Base-by-base conservation (phyloP, 2,113 vertebrate species). In the Chloropsis cyanopogon region DNA sequence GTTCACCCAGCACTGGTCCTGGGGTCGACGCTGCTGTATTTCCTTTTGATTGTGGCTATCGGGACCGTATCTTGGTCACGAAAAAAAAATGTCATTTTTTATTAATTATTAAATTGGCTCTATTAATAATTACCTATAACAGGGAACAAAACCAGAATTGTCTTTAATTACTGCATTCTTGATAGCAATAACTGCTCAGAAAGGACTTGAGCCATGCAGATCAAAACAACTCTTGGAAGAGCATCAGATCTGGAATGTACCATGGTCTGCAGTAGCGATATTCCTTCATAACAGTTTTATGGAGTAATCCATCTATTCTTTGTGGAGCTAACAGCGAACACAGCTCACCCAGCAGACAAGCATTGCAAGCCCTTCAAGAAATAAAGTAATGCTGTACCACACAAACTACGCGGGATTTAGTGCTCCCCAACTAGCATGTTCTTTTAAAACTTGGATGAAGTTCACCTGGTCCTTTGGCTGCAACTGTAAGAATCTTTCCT, bases 381-480 rank as follows among this genome's bases (percentile, higher is more conserved):
- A 84, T 69, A 95, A 37, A 77, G 73, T 64, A 95, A 82, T 52
- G 57, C 10, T 57, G 84, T 22, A 86, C 57, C 76, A 78, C 47
- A 41, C 21, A 54, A 92, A 88, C 63, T 52, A 37, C 10, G 33
- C 16, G 61, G 54, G 75, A 80, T 70, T 92, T 77, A 65, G 71
- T 83, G 92, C 50, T 92, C 41, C 69, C 41, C 88, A 86, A 35
- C 41, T 41, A 87, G 59, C 5, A 1, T 23, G 57, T 44, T 92
- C 76, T 70, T 85, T 88, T 88, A 61, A 92, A 80, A 78, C 53
- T 22, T 49, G 59, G 56, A 93, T 82, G 86, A 86, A 69, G 50
- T 90, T 97, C 68, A 94, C 89, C 83, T 92, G 88, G 56, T 95
- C 76, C 64, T 86, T 31, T 83, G 80, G 65, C 63, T 69, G 46